These are phyloP conservation scores for Pampus argenteus DNA, from an alignment of 2,797 vertebrate species.

Conservation along the genomic window DNA sequence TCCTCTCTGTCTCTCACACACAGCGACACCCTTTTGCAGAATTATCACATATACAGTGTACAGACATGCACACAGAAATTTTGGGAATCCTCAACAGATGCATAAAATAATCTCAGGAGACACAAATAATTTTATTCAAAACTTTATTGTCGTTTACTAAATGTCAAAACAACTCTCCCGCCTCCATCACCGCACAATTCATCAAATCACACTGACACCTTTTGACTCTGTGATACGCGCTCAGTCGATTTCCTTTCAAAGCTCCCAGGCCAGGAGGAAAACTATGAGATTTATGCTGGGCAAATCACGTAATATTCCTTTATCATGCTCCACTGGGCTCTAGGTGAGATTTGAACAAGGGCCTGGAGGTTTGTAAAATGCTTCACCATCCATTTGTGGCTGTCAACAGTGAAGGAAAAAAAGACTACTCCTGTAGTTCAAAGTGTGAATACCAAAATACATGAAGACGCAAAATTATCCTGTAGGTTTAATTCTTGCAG, in stretches of 20 bases:
- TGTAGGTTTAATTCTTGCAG: conserved; percentile 2
- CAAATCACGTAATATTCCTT: conserved; percentile 35
- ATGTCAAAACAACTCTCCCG: not conserved
- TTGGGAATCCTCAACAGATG: no score
- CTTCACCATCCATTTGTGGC: conserved; percentile 3
- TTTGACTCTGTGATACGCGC: conserved; percentile 9
- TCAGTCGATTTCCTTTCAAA: conserved; percentile 28
- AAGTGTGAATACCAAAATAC: not conserved
- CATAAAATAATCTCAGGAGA: not conserved
- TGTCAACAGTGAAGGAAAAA: conserved; percentile 5
- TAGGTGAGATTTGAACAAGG: not conserved
- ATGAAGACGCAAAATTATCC: not conserved
- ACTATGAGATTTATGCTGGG: conserved; percentile 17
- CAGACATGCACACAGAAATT: not conserved
- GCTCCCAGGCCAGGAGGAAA: conserved; percentile 8
- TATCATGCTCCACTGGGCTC: conserved; percentile 25
- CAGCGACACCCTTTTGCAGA: conserved; percentile 33
- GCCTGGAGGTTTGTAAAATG: conserved; percentile 7
- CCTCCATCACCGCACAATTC: not conserved
- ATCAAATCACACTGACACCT: not conserved
- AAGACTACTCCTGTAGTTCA: not conserved
- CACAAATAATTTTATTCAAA: not conserved
- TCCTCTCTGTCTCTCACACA: conserved; percentile 40
- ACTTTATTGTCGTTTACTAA: not conserved
- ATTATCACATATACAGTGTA: conserved; percentile 20